A percentile compares a stretch with the other conserved stretches of the same genome.
These are phyloP conservation scores for Bombyx mandarina DNA, from an alignment of 1,140 invertebrate species.

Conservation along the genomic window DNA sequence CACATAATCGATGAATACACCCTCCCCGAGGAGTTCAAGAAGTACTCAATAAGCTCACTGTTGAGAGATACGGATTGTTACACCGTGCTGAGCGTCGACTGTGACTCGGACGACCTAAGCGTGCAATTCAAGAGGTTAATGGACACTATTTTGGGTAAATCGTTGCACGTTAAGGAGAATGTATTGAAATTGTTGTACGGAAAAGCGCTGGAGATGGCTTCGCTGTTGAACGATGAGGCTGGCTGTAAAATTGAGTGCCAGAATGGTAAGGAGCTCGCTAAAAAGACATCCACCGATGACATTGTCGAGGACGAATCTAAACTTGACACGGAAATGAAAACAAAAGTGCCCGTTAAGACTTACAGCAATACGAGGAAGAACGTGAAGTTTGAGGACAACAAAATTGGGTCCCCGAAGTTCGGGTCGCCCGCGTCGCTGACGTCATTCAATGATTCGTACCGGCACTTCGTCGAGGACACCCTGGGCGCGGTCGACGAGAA, in stretches of 20 bases:
- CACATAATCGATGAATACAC: conserved; percentile 19
- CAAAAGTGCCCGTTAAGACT: background rate
- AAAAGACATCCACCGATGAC: conserved; percentile 13
- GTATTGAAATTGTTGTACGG: conserved; percentile 24
- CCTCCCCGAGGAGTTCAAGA: conserved; percentile 22
- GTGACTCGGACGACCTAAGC: conserved; percentile 23
- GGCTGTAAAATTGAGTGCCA: conserved; percentile 16
- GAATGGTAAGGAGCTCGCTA: conserved; percentile 3
- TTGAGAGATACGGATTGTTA: conserved; percentile 17
- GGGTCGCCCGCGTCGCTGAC: background rate
- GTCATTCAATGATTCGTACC: conserved; percentile 47
- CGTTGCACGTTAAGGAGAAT: conserved; percentile 24
- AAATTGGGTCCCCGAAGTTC: background rate
- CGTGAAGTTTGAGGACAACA: conserved; percentile 1
- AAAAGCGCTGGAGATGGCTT: conserved; percentile 44
- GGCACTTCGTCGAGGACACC: conserved; percentile 38
- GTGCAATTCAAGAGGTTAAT: conserved; percentile 38
- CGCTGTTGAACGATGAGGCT: conserved; percentile 18
- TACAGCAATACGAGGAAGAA: background rate
- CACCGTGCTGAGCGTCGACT: conserved; percentile 6
- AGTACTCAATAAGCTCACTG: conserved; percentile 24
- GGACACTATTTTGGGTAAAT: conserved; percentile 27
- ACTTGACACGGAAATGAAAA: background rate
- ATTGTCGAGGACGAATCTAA: background rate
- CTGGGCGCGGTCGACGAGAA: background rate